Base-by-base conservation (phyloP, 2,888 invertebrate genomes). In the Mycogona germanica region DNA sequence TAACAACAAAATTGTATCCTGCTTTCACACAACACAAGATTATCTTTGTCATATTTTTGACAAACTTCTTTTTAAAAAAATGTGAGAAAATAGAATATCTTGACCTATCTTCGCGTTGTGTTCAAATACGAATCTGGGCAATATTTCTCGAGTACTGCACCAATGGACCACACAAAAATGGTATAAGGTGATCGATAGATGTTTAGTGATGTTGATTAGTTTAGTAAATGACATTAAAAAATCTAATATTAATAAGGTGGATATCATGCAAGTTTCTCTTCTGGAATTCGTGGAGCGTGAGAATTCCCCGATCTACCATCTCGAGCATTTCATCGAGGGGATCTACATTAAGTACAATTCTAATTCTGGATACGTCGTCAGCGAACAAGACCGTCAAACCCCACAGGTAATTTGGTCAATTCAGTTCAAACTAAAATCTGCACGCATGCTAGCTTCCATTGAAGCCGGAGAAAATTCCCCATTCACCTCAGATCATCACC, bases 301-400 rank as follows among this genome's bases (percentile, higher is more conserved):
- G 4, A 73, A 63, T 2, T 61, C 62, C 26, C 70, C 71, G 5
- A 59, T 70, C 17, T 77, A 67, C 62, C 76, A 76, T 61, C 64
- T 76, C 57, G 76, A 76, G 63, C 75, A 76, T 61, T 76, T 68
- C 63, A 77, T 76, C 51, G 76, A 76, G 59, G 76, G 76, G 17
- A 64, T 75, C 28, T 76, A 76, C 64, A 70, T 75, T 57, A 76
- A 76, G 64, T 76, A 77, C 66, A 76, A 76, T 65, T 75, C 75
- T 12, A 76, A 76, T 64, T 75, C 75, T 3, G 76, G 76, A 35
- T 76, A 75, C 64, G 76, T 76, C 2, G 71, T 72, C 17, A 73
- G 73, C 40, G 64, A 68, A 29, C 64, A 63, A 30, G 60, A 68
- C 23, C 63, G 76, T 37, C 67, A 70, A 48, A 76, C 76, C 2